A percentile compares a stretch with the other conserved stretches of the same genome.
phyloP scores from a whole-genome alignment of 2,888 invertebrate genomes.

The Meandrusa payeni region DNA sequence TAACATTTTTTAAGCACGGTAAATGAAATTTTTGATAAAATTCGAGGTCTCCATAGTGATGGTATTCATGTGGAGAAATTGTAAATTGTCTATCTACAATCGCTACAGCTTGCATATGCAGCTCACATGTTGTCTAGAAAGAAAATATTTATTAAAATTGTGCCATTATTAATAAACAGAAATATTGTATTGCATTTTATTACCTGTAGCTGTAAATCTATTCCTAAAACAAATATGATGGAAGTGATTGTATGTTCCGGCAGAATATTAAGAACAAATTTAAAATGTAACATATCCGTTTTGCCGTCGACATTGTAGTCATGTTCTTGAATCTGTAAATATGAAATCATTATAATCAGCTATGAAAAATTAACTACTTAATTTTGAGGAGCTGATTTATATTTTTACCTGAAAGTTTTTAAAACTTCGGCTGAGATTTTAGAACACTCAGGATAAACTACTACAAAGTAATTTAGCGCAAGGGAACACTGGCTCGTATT shows the following conservation, averaged over 20 bases:
- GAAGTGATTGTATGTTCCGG: slow-evolving; percentile 75
- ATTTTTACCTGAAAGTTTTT: no score
- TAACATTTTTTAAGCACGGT: slow-evolving; percentile 64
- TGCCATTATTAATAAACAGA: neutral
- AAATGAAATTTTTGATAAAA: slow-evolving; percentile 72
- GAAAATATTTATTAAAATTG: slow-evolving; percentile 4
- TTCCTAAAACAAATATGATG: slow-evolving; percentile 77
- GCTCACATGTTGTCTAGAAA: slow-evolving; percentile 72
- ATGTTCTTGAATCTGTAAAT: slow-evolving; percentile 82
- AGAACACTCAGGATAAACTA: no score
- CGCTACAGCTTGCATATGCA: slow-evolving; percentile 79
- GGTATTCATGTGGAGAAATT: slow-evolving; percentile 53
- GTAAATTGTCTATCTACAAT: slow-evolving; percentile 65
- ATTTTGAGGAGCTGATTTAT: no score
- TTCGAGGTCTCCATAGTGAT: slow-evolving; percentile 66
- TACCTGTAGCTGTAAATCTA: slow-evolving; percentile 84
- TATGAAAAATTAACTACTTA: no score
- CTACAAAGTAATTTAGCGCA: no score
- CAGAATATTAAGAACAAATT: slow-evolving; percentile 77
- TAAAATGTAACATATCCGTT: slow-evolving; percentile 82
- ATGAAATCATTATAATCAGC: no score
- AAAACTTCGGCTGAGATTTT: no score
- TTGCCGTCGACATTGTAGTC: slow-evolving; percentile 84
- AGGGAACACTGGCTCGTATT: no score
- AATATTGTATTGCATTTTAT: slow-evolving; percentile 25